Evolutionary conservation across 2,888 invertebrate species (phyloP), one percentile per base, ranked within the genome.

Genomic region (Tridacna crocea): DNA sequence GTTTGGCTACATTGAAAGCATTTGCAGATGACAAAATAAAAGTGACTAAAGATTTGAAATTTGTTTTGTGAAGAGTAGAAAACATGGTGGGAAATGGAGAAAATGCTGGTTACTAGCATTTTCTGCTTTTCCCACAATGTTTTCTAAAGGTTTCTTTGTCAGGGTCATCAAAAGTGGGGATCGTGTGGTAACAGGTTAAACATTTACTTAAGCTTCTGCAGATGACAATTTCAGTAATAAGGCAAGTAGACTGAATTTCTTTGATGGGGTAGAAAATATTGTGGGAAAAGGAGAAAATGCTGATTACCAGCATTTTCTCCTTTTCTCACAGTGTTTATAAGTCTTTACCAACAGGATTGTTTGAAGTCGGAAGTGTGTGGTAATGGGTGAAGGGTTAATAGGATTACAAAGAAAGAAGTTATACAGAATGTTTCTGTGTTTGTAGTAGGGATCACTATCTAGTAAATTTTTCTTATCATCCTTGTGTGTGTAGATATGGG

Each of bases 401-500:
- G 66, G 66, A 66, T 46, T 46, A 36, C 36, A 36, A 36, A 36
- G 3, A 36, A 36, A 36, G 36, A 36, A 36, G 36, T 36, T 36
- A 2, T 36, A 36, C 8, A 36, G 36, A 36, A 36, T 36, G 36
- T 36, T 36, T 36, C 46, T 66, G 66, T 27, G 66, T 70, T 26
- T 70, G 70, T 70, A 51, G 48, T 51, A 22, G 3, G 6, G 70
- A 51, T 51, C 27, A 26, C 12, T 70, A 47, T 70, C 70, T 3
- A 51, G 22, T 51, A 70, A 51, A 51, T 46, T 51, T 61, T 4
- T 24, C 70, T 70, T 70, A 70, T 70, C 70, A 70, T 51, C 26
- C 51, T 51, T 51, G 27, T 61, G 47, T 70, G 70, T 70, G 22
- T 70, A 70, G 70, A 70, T 70, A 70, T n/a, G 51, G 51, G 51